A percentile compares a stretch with the other conserved stretches of the same genome.
phyloP scores from a whole-genome alignment of 1,140 invertebrate genomes.

The Chrysomallon squamiferum region DNA sequence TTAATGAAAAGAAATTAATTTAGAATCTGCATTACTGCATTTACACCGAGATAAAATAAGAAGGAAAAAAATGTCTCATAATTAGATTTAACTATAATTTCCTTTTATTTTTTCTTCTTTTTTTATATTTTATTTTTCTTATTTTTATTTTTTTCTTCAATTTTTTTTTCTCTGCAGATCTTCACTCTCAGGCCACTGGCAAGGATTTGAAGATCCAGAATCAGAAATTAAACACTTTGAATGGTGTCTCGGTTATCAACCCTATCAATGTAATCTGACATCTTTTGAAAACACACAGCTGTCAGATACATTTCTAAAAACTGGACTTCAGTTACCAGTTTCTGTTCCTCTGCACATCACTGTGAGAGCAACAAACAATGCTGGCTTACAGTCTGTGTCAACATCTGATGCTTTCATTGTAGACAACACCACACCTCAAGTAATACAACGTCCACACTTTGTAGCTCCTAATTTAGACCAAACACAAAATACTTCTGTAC shows the following conservation, averaged over 20 bases:
- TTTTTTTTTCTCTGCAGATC: slow-evolving; percentile 12
- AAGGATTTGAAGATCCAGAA: slow-evolving; percentile 39
- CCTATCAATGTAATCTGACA: slow-evolving; percentile 23
- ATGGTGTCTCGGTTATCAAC: slow-evolving; percentile 22
- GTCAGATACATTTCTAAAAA: slow-evolving; percentile 9
- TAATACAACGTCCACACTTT: slow-evolving; percentile 10
- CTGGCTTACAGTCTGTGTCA: slow-evolving; percentile 12
- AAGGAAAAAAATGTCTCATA: too few species aligned
- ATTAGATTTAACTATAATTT: too few species aligned
- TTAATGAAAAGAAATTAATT: too few species aligned
- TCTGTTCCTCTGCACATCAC: slow-evolving; percentile 21
- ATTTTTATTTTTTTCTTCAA: neutral
- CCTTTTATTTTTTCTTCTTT: too few species aligned
- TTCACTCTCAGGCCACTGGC: slow-evolving; percentile 19
- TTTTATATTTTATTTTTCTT: too few species aligned
- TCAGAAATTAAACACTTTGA: slow-evolving; percentile 33
- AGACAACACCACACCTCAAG: slow-evolving; percentile 22
- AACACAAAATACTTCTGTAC: neutral
- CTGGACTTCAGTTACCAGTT: slow-evolving; percentile 15
- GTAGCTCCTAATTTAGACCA: neutral
- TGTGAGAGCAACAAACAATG: slow-evolving; percentile 30
- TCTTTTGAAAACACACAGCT: slow-evolving; percentile 10
- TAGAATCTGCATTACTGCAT: too few species aligned
- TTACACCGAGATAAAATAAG: too few species aligned
- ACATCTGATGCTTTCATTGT: slow-evolving; percentile 29